A percentile compares a stretch with the other conserved stretches of the same genome.
Evolutionary conservation across 2,888 invertebrate species (phyloP).

Genomic region (Lordiphosa andalusiaca): DNA sequence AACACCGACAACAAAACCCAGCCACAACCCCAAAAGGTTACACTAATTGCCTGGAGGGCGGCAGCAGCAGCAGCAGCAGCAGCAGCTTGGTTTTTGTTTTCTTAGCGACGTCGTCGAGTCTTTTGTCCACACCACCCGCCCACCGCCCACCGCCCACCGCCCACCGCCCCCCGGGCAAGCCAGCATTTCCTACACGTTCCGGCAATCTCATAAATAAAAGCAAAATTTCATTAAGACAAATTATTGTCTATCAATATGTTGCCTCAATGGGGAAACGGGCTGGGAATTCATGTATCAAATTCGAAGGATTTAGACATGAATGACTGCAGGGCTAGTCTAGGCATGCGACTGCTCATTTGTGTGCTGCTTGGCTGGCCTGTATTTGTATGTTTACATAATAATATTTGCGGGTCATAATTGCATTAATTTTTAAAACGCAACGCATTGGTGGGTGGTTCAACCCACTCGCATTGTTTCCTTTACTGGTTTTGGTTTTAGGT

Average conservation of each 20-base stretch:
- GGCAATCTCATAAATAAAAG: conserved; percentile 79
- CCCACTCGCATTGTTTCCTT: conserved; percentile 31
- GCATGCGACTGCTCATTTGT: conserved; percentile 31
- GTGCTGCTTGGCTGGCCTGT: conserved; percentile 12
- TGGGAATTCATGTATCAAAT: conserved; percentile 2
- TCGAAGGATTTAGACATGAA: conserved; percentile 1
- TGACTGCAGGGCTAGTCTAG: conserved; percentile 5
- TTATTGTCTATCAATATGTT: conserved; percentile 81
- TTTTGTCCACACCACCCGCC: conserved; percentile 9
- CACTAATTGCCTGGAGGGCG: conserved; percentile 63
- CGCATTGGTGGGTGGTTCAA: conserved; percentile 23
- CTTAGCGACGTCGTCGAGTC: conserved; percentile 32
- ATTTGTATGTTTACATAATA: conserved; percentile 74
- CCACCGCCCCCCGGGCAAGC: conserved; percentile 6
- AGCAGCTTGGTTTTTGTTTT: conserved; percentile 46
- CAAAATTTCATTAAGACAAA: conserved; percentile 81
- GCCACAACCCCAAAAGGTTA: conserved; percentile 49
- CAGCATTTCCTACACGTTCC: conserved; percentile 66
- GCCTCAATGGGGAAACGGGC: conserved; percentile 46
- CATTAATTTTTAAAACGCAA: conserved; percentile 78
- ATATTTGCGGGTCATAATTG: conserved; percentile 78
- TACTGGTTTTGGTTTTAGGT: conserved; percentile 58
- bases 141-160: too few species aligned
- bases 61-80: conserved; percentile 20
- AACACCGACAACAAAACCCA: conserved; percentile 17